Evolutionary conservation across 2,113 vertebrate genomes (phyloP).

Genomic region (Oxygymnocypris stewartii): DNA sequence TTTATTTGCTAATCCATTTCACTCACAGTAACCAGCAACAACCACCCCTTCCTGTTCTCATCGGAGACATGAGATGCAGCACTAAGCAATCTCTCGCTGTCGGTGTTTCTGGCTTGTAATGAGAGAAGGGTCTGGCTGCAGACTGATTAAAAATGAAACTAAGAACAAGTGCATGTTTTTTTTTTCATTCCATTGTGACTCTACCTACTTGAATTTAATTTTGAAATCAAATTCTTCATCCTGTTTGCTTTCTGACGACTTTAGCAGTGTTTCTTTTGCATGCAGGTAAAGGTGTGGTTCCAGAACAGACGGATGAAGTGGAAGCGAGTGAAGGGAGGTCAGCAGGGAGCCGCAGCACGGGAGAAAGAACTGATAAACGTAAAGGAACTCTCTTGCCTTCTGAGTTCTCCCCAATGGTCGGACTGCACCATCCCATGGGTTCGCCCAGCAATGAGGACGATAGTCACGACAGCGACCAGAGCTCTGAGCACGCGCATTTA

Average conservation of each 20-base stretch:
- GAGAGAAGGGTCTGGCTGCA: no score
- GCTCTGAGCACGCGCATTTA: constrained; percentile 95
- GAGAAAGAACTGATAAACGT: constrained; percentile 98
- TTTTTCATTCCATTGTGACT: no score
- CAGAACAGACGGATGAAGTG: constrained; percentile 99
- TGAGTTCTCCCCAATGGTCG: constrained; percentile 89
- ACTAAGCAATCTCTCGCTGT: no score
- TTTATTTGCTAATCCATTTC: no score
- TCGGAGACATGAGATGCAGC: no score
- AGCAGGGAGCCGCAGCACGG: constrained; percentile 92
- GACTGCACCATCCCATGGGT: constrained; percentile 88
- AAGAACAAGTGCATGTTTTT: no score
- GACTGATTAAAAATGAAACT: no score
- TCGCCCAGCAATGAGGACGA: constrained; percentile 89
- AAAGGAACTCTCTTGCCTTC: constrained; percentile 91
- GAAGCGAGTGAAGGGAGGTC: constrained; percentile 97
- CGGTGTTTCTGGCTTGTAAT: no score
- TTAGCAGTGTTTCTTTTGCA: constrained; percentile 10
- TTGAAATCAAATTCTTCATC: no score
- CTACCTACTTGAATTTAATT: no score
- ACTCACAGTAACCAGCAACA: no score
- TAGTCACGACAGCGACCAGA: constrained; percentile 97
- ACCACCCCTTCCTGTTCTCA: no score
- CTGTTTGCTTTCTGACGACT: neutral
- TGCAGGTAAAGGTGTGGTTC: constrained; percentile 98